phyloP scores from a whole-genome alignment of 2,113 vertebrate species.

The Podilymbus podiceps region DNA sequence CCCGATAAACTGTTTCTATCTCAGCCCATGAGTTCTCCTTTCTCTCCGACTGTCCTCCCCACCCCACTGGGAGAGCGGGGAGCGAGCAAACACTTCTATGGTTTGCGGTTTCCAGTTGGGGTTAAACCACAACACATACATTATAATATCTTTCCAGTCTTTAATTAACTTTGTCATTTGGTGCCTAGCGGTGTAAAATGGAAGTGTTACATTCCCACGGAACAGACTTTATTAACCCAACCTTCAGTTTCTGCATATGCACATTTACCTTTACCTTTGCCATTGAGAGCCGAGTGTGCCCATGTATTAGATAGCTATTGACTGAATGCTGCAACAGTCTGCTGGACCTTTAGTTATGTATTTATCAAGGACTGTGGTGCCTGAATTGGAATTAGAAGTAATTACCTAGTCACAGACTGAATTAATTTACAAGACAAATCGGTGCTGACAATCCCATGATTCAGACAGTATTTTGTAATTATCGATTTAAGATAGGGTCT shows the following conservation, averaged over 20 bases:
- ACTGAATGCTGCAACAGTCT: neutral
- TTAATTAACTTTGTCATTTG: neutral
- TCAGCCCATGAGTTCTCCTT: too few species aligned
- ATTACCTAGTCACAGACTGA: neutral
- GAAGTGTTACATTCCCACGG: neutral
- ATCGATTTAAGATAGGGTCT: neutral
- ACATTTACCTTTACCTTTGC: neutral
- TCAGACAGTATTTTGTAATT: neutral
- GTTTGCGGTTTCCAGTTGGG: too few species aligned
- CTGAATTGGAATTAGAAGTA: neutral
- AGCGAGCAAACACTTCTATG: too few species aligned
- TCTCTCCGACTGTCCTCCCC: too few species aligned
- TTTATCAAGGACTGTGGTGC: neutral
- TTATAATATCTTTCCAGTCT: neutral
- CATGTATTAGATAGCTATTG: neutral
- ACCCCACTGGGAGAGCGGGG: too few species aligned
- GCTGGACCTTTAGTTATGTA: neutral
- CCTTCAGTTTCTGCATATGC: neutral
- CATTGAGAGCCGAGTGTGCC: neutral
- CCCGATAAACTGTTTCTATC: too few species aligned
- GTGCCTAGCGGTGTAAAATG: neutral
- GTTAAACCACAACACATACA: neutral
- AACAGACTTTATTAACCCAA: neutral
- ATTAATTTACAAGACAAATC: neutral
- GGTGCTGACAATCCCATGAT: neutral